These are phyloP conservation scores for Caenorhabditis sp. DNA, from an alignment of 2,888 invertebrate species.

Conservation along the genomic window DNA sequence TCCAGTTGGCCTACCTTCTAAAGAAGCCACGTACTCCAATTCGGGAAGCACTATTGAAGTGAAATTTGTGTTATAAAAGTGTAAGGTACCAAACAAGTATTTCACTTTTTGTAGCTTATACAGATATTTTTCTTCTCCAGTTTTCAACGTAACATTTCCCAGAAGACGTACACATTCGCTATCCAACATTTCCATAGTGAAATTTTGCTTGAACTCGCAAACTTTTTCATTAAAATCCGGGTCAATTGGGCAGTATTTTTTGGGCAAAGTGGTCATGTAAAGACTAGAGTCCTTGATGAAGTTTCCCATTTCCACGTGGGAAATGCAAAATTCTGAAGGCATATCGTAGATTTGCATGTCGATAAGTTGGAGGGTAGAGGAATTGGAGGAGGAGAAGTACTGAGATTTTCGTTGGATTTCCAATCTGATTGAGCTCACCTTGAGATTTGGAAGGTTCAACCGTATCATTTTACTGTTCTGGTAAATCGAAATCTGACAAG, in stretches of 20 bases:
- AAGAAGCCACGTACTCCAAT: not conserved
- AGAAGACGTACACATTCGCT: not conserved
- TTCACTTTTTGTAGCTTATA: not conserved
- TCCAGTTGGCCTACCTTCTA: not conserved
- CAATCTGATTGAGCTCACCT: not conserved
- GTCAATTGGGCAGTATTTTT: not conserved
- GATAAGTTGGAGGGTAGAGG: not conserved
- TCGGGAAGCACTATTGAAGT: not conserved
- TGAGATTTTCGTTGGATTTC: not conserved
- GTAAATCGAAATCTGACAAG: not conserved
- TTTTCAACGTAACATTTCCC: not conserved
- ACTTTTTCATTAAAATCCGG: not conserved
- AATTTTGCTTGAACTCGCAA: not conserved
- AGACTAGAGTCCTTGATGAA: not conserved
- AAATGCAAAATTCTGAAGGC: constrained; percentile 3
- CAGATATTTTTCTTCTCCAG: not conserved
- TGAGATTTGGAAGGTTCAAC: not conserved
- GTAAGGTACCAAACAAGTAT: not conserved
- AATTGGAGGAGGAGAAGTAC: not conserved
- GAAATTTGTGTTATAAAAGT: not conserved
- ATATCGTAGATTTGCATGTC: constrained; percentile 6
- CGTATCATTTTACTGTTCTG: not conserved
- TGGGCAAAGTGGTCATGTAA: not conserved
- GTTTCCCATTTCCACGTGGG: not conserved
- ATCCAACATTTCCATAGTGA: not conserved